Percentiles rank a stretch among this genome's conserved stretches.
These are phyloP conservation scores for Gadopsis marmoratus DNA, from an alignment of 2,797 vertebrate species.

Conservation along the genomic window DNA sequence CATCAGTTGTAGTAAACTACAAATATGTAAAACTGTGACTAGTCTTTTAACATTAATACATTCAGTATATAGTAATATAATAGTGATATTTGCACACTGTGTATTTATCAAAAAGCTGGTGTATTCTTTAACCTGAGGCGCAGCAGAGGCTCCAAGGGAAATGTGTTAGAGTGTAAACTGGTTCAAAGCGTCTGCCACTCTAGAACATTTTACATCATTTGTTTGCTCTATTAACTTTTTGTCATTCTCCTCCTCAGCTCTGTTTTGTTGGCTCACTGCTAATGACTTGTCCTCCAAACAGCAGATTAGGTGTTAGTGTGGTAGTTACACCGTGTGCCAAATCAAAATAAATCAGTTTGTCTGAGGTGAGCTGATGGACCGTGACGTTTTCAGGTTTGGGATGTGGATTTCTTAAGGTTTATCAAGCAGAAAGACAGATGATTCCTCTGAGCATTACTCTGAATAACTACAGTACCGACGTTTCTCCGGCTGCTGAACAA, in stretches of 20 bases:
- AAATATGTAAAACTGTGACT: conserved; percentile 9
- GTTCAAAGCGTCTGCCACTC: conserved; percentile 40
- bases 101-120: conserved; percentile 13
- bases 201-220: conserved; percentile 72
- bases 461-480: background rate
- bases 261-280: conserved; percentile 52
- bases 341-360: conserved; percentile 62
- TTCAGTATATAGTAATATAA: background rate
- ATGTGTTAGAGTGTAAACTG: conserved; percentile 33
- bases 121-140: conserved; percentile 3
- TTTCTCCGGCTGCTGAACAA: conserved; percentile 18
- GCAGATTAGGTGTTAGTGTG: conserved; percentile 55
- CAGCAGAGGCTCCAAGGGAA: conserved; percentile 22
- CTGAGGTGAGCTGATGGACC: conserved; percentile 26
- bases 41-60: background rate
- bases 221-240: conserved; percentile 75
- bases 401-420: background rate
- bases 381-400: conserved; percentile 6
- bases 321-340: conserved; percentile 25
- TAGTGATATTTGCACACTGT: conserved; percentile 9
- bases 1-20: background rate
- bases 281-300: conserved; percentile 69
- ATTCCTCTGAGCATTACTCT: conserved; percentile 2
- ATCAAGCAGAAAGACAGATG: conserved; percentile 7
- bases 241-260: conserved; percentile 57